Evolutionary conservation across 2,888 invertebrate genomes (phyloP), one percentile per base, ranked within the genome.

Genomic region (Torymus auratus): DNA sequence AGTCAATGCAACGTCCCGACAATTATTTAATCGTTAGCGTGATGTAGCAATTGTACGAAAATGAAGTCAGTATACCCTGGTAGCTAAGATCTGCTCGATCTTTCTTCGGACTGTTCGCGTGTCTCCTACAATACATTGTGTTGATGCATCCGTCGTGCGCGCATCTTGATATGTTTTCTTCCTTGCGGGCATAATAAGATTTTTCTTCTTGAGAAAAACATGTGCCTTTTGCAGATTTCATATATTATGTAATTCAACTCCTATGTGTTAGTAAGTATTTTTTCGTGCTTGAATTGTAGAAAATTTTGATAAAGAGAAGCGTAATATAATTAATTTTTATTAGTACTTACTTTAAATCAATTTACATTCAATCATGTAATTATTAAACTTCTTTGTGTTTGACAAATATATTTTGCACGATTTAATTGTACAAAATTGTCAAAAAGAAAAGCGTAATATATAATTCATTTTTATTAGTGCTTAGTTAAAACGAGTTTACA

Each of bases 11-110:
- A 60, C 53, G 64, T 13, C 50, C 65, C 52, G 28, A n/a, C 77
- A 77, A 77, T 81, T 72, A 73, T 73, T 73, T 69, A 69, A 64
- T 73, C 69, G 64, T 80, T 80, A 80, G 72, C 15, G 62, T 28
- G 28, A 23, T 2, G 10, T n/a, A 12, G 52, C 17, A 11, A n/a
- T 75, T 70, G 71, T 64, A 69, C 60, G 64, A 65, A 65, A 53
- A 60, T 28, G 28, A 28, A 28, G 28, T 28, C 28, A 64, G 41
- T 50, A 56, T 53, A 12, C 69, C 52, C 17, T 28, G 53, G 13
- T 50, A 28, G 28, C 10, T 14, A 17, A n/a, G 64, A 73, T 73
- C 73, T n/a, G 12, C 61, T 61, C 52, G 61, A 71, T 73, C 64
- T 55, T 12, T 15, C 28, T 28, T 12, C 13, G 62, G 17, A 61